phyloP scores from a whole-genome alignment of 2,113 vertebrate genomes.

The Cathartes aura region DNA sequence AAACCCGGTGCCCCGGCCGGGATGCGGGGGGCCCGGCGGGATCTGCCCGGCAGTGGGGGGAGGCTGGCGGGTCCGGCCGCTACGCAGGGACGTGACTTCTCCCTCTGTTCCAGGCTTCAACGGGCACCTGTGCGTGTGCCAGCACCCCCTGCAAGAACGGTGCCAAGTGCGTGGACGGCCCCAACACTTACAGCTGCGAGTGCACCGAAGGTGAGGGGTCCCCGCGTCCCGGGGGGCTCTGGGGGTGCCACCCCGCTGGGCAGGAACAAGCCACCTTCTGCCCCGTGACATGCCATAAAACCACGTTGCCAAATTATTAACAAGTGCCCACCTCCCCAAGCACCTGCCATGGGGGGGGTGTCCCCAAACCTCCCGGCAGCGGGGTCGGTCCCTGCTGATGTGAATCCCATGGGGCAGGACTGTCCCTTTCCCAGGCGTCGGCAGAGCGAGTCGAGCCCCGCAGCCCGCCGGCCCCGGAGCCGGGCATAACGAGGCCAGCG shows the following conservation, averaged over 20 bases:
- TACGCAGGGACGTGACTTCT: accelerated
- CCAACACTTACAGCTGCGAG: slow-evolving; percentile 92
- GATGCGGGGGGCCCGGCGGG: slow-evolving; percentile 58
- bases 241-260: accelerated
- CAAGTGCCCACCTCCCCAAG: neutral
- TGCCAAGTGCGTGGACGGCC: slow-evolving; percentile 90
- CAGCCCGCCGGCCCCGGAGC: neutral
- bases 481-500: neutral
- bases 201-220: slow-evolving; percentile 88
- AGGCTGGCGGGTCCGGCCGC: accelerated
- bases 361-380: accelerated
- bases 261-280: neutral
- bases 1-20: slow-evolving; percentile 69
- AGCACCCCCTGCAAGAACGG: slow-evolving; percentile 96
- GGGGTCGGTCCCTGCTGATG: accelerated
- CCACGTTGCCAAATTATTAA: accelerated
- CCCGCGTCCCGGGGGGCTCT: accelerated
- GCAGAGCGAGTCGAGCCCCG: accelerated
- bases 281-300: neutral
- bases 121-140: slow-evolving; percentile 89
- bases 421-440: accelerated
- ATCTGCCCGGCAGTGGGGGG: neutral
- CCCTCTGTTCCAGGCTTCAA: slow-evolving; percentile 82
- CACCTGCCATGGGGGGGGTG: neutral
- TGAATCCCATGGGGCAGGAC: neutral